Evolutionary conservation across 2,113 vertebrate species (phyloP).

Genomic region (Grallaria varia): DNA sequence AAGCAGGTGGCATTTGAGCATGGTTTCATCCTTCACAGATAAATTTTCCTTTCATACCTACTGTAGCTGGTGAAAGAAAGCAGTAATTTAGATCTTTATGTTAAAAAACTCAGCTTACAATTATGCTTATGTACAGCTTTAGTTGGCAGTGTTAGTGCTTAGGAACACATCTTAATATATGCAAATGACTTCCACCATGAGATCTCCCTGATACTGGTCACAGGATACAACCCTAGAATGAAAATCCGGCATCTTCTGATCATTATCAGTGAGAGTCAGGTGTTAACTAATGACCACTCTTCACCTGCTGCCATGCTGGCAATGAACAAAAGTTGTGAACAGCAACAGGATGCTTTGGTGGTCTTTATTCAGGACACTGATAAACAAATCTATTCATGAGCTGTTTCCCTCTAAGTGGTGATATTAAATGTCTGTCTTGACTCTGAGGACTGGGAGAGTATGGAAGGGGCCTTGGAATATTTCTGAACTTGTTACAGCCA

Average conservation of each 20-base stretch:
- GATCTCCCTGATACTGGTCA: background rate
- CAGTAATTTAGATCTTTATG: background rate
- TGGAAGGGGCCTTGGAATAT: background rate
- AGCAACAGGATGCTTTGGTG: background rate
- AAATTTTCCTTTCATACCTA: background rate
- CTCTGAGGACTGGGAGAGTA: background rate
- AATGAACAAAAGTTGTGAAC: background rate
- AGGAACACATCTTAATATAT: background rate
- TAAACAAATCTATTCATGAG: background rate
- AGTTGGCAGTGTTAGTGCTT: background rate
- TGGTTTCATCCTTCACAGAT: background rate
- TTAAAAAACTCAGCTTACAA: background rate
- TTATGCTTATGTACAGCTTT: background rate
- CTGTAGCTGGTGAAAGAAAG: background rate
- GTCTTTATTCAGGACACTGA: background rate
- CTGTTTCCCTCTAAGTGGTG: background rate
- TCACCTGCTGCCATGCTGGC: background rate
- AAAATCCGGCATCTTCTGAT: background rate
- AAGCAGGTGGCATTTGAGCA: background rate
- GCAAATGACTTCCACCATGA: background rate
- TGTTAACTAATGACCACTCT: background rate
- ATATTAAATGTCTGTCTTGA: background rate
- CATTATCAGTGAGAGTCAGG: background rate
- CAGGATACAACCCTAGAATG: background rate
- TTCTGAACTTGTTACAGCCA: background rate